These are phyloP conservation scores for Cinara cedri DNA, from an alignment of 2,888 invertebrate species.

Conservation along the genomic window DNA sequence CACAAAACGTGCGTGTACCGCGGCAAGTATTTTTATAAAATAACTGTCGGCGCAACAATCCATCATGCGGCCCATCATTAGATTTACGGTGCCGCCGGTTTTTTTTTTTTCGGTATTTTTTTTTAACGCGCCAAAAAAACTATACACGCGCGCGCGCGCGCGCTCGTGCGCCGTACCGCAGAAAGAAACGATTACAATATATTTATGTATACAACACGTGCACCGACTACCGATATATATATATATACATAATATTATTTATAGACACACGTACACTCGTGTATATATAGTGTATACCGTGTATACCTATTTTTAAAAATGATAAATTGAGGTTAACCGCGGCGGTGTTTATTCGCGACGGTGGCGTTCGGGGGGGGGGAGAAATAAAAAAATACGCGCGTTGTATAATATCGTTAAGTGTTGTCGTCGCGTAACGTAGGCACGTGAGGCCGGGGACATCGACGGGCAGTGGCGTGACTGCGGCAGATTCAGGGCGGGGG, in stretches of 20 bases:
- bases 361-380: not conserved
- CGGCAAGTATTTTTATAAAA: not conserved
- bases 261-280: too few relatives aligned
- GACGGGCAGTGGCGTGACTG: too few relatives aligned
- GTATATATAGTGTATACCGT: too few relatives aligned
- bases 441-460: too few relatives aligned
- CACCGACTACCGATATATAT: not conserved
- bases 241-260: conserved; percentile 9
- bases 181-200: not conserved
- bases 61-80: conserved; percentile 27
- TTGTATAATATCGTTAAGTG: too few relatives aligned
- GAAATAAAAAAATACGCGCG: not conserved
- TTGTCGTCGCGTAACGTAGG: too few relatives aligned
- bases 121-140: not conserved
- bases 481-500: too few relatives aligned
- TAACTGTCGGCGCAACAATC: conserved; percentile 4
- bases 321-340: conserved; percentile 3
- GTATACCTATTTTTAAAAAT: not conserved
- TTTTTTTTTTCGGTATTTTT: conserved; percentile 22
- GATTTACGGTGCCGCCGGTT: not conserved
- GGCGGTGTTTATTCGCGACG: not conserved
- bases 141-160: too few relatives aligned
- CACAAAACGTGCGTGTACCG: too few relatives aligned
- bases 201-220: not conserved
- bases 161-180: not conserved